Evolutionary conservation across 2,113 vertebrate species (phyloP).

Genomic region (Pseudorasbora parva): DNA sequence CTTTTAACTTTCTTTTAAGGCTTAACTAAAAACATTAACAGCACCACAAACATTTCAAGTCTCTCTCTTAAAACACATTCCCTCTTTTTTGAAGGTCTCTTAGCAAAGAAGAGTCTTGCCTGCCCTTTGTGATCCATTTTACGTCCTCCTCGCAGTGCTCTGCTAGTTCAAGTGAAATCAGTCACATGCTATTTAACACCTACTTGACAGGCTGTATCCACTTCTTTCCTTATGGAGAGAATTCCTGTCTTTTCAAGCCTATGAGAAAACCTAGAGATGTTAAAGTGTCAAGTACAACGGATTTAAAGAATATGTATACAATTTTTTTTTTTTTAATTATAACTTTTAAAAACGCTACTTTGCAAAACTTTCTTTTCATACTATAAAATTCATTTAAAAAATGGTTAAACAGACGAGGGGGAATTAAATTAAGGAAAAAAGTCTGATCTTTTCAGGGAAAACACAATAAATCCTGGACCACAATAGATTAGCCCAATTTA

Average conservation of each 20-base stretch:
- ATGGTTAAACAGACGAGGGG: too few relatives aligned
- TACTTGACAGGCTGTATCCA: not conserved
- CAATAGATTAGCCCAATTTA: not conserved
- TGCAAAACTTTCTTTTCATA: not conserved
- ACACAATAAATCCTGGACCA: not conserved
- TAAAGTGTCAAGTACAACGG: not conserved
- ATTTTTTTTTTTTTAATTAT: too few relatives aligned
- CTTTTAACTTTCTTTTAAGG: conserved; percentile 58
- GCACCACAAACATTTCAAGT: conserved; percentile 31
- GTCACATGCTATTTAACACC: conserved; percentile 22
- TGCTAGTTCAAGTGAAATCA: not conserved
- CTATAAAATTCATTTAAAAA: not conserved
- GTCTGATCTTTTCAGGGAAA: too few relatives aligned
- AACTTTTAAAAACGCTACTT: not conserved
- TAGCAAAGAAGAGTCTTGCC: not conserved
- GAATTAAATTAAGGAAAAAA: not conserved
- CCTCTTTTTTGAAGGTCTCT: not conserved
- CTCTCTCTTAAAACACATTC: not conserved
- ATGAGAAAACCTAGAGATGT: not conserved
- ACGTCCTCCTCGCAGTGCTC: not conserved
- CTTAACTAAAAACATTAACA: conserved; percentile 61
- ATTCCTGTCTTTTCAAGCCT: not conserved
- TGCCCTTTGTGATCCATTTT: not conserved
- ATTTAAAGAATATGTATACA: not conserved
- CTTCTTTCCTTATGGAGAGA: not conserved